Evolutionary conservation across 2,797 vertebrate genomes (phyloP), one percentile per base, ranked within the genome.

Genomic region (Fratercula arctica): DNA sequence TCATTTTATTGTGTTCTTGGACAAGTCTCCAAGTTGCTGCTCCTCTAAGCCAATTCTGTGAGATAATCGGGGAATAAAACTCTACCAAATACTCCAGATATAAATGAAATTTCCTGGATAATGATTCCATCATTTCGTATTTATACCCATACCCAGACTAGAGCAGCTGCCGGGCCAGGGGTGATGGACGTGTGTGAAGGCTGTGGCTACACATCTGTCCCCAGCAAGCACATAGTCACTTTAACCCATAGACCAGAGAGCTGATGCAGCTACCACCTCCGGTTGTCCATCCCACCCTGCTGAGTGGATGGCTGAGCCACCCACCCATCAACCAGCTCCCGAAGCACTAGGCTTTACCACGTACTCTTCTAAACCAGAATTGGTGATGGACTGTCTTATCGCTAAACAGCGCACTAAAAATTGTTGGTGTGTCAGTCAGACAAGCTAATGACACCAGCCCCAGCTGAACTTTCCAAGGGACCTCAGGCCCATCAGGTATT

Each of bases 321-420:
- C 21, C 28, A 50, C 24, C 23, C 53, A 13, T 51, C 78, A 69
- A 43, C 0, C 20, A 74, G 18, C 21, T 85, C 33, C 23, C 2
- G 4, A 60, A 61, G 66, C 1, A 1, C 25, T 8, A 6, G 11
- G 45, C 6, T 54, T 64, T 9, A 76, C 37, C 11, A 16, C 0
- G 0, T 24, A 29, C 11, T 43, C 29, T n/a, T 89, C 75, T 56
- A 60, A 87, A 68, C 10, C 13, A 37, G 45, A 67, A 63, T 24
- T 19, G 6, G 19, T 26, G 41, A 53, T 19, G 24, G 19, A 56
- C 67, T 53, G 37, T 39, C 33, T 60, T 89, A 25, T 26, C 50
- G 46, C 69, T 59, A 67, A 87, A 41, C 5, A 48, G 33, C 2
- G 10, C 13, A 13, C 17, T 83, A 76, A 54, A 74, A 85, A 26